Base-by-base conservation (phyloP, 2,113 vertebrate species). In the Leptobrachium ailaonicum region DNA sequence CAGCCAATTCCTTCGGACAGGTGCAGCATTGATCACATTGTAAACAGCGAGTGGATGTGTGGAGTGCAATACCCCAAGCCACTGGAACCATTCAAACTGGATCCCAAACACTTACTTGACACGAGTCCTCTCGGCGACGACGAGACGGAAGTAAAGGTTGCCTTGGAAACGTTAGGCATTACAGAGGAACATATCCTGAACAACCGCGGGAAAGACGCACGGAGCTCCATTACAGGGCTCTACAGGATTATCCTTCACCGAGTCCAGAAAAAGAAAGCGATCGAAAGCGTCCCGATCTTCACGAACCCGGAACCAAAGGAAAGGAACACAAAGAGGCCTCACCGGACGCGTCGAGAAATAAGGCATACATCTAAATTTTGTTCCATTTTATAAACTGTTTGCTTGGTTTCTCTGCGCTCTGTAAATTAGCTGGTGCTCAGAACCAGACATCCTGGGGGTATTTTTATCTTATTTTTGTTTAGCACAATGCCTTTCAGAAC, bases 351-450 rank as follows among this genome's bases (percentile, higher is more conserved):
- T 81, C 89, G 87, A 2, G 91, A 92, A 85, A 86, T 96, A 83
- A 91, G 94, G 77, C 94, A 97, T 82, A 96, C 96, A 1, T 99
- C 97, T 20, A 99, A 96, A 87, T 92, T 99, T 62, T 99, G 97
- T 83, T 91, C 92, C 13, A 94, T 98, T 93, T 92, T 99, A 90
- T 98, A 92, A 96, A 84, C 62, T 75, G 81, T 82, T 45, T 76
- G 83, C 82, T 83, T 71, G 77, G 79, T 79, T 84, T 32, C 20
- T 32, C 84, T 40, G 45, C 76, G 42, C 70, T 68, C 0, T 0
- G 71, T 79, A 71, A 63, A 62, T 70, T 82, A 75, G 83, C 76
- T 83, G 73, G 69, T 75, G 80, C 44, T 5, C 75, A 70, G 81
- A n/a, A 63, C 78, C 77, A 82, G 76, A 82, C 6, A 20, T 13